Evolutionary conservation across 92 coral and sea anemone species (phyloP), one percentile per base, ranked within the genome.

Genomic region (Zoanthus sansibaricus): DNA sequence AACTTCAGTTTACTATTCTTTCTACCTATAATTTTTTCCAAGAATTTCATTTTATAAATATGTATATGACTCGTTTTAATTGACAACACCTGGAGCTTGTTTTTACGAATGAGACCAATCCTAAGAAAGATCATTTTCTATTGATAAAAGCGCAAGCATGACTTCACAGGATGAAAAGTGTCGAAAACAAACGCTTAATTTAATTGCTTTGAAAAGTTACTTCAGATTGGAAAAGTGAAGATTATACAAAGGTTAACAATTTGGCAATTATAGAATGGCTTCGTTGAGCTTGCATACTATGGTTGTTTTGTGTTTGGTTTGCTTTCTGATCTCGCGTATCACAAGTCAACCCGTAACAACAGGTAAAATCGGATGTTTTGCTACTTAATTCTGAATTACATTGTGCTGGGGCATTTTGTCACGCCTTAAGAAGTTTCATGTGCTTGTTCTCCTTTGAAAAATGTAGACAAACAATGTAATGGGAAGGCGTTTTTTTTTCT

Each of bases 281-380:
- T 64, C 85, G 7, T 31, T 33, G 33, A 14, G 33, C 13, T 25
- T 13, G 45, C 44, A 20, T 16, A 30, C 21, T 30, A 7, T 45
- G 61, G 59, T 12, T 21, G 74, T 64, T 33, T 25, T 51, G 21
- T 17, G 37, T 32, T 33, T 80, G 75, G 3, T 32, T 54, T 46
- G 75, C 47, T 48, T 80, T 66, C 61, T 80, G 18, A 11, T 13
- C 20, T 66, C 75, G 47, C 85, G 25, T 80, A 74, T 30, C 46
- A 80, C 58, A 44, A 69, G 85, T 3, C 74, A 80, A 80, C 85
- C 85, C 55, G 85, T 80, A 46, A 80, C 85, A 66, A 80, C 85
- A 80, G 85, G 85, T 80, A 47, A 20, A 62, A 9, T 17, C 17
- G 37, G 15, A 21, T 31, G 21, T 76, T 3, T 30, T 12, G 30